Base-by-base conservation (phyloP, 1,140 invertebrate species). In the Sitodiplosis mosellana region DNA sequence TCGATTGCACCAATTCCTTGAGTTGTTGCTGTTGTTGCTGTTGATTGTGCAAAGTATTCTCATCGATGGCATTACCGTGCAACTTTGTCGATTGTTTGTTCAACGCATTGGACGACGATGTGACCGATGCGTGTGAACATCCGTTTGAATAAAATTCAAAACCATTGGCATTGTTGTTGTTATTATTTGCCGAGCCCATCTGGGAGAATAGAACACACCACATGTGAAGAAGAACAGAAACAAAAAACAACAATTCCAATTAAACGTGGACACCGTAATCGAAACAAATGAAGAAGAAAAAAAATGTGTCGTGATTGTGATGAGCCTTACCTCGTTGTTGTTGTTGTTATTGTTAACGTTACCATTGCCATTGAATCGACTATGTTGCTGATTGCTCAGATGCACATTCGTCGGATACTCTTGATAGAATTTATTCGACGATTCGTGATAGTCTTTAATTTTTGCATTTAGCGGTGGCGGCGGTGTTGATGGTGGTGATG, bases 141-240 rank as follows among this genome's bases (percentile, higher is more conserved):
- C 27, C 27, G 10, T 27, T 27, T 27, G 27, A 27, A 44, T 44
- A n/a, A 12, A 22, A 17, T 45, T 37, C 21, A 22, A 40, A 46
- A 15, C 22, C 47, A 7, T 46, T 45, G 34, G 21, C 19, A 22
- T 41, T 41, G 27, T 48, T 41, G 38, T 33, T 33, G n/a, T 33
- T 21, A 38, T 14, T 37, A 15, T 19, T 37, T 40, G 44, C 12
- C 42, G 40, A 27, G 20, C 15, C 46, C 42, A 17, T 37, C 42
- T 37, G 33, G n/a, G 33, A 38, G 22, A 20, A 37, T 21, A 51
- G 46, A 2, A 58, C 43, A 44, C 20, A 36, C 36, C 27, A 27
- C 27, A 27, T 27, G 20, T 48, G 48, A 15, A 22, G 44, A 20
- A 45, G 27, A 48, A 42, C 17, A n/a, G n/a, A 7, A n/a, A n/a